Evolutionary conservation across 2,888 invertebrate genomes (phyloP).

Genomic region (Protodeltote pygarga): DNA sequence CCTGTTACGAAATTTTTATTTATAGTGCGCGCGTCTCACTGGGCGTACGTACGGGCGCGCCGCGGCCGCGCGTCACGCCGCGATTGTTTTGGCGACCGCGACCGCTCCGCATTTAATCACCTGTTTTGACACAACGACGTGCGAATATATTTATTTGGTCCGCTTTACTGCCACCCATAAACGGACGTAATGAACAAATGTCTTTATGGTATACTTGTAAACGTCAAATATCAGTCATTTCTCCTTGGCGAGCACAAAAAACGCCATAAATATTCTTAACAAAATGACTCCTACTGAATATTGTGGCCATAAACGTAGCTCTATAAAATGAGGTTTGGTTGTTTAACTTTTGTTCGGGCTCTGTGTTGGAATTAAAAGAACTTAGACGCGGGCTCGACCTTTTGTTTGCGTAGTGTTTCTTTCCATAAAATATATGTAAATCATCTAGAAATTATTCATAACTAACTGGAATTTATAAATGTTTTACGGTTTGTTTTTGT

Average conservation of each 20-base stretch:
- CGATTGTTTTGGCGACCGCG: conserved; percentile 54
- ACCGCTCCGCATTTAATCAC: conserved; percentile 59
- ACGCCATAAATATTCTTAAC: conserved; percentile 83
- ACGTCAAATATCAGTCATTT: conserved; percentile 82
- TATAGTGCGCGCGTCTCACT: conserved; percentile 73
- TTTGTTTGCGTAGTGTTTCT: conserved; percentile 72
- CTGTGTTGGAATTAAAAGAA: conserved; percentile 78
- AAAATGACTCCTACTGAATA: conserved; percentile 85
- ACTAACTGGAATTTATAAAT: conserved; percentile 78
- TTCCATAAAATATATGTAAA: conserved; percentile 80
- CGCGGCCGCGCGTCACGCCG: conserved; percentile 46
- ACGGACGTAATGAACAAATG: conserved; percentile 80
- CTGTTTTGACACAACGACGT: conserved; percentile 68
- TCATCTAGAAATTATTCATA: conserved; percentile 80
- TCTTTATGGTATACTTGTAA: conserved; percentile 83
- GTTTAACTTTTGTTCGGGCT: conserved; percentile 78
- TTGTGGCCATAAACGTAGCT: conserved; percentile 79
- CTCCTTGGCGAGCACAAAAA: conserved; percentile 74
- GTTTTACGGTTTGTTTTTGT: conserved; percentile 67
- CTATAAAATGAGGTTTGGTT: conserved; percentile 82
- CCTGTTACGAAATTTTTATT: conserved; percentile 75
- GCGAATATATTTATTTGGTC: conserved; percentile 74
- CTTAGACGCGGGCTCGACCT: conserved; percentile 70
- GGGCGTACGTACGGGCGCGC: conserved; percentile 36
- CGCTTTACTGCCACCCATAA: conserved; percentile 73